Evolutionary conservation across 2,797 vertebrate species (phyloP), one percentile per base, ranked within the genome.

Genomic region (Fistularia commersonii): DNA sequence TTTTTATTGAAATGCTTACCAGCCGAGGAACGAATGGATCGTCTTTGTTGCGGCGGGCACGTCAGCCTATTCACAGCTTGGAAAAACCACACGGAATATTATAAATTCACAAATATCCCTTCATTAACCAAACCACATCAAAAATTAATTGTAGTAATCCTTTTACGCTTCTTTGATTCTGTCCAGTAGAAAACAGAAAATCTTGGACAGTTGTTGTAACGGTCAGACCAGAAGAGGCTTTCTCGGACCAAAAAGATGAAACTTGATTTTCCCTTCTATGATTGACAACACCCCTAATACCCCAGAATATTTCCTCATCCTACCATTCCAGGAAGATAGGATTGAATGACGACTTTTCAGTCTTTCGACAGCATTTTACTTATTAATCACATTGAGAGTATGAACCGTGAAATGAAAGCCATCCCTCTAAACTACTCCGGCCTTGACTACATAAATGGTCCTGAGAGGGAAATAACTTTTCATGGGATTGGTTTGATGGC

Each of bases 381-480:
- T 90, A 88, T 90, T 91, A 92, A 91, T 91, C 88, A 87, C 84
- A 86, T 89, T 86, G 85, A 84, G 82, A 72, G 82, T 87, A 79
- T 89, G 85, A 87, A 92, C 84, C 87, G 81, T 91, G 89, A 91
- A 91, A 92, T 92, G 85, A 90, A 89, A 89, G 81, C 74, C 80
- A 87, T 87, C 85, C 87, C 49, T 69, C 72, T 71, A 82, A 87
- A 89, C 82, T 83, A 79, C 77, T 77, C 72, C 45, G 66, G 77
- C 80, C 82, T 85, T 88, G 70, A 84, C 83, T 86, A 89, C 86
- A 87, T 87, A 86, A 85, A 88, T 86, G 78, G 74, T 81, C 66
- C 69, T 84, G 70, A 61, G 59, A 70, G 68, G 64, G 72, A 83
- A 89, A 89, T 81, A 87, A 80, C 71, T 82, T 85, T 80, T 70